phyloP scores from a whole-genome alignment of 2,888 invertebrate species.

The Entomobrya multifasciata region DNA sequence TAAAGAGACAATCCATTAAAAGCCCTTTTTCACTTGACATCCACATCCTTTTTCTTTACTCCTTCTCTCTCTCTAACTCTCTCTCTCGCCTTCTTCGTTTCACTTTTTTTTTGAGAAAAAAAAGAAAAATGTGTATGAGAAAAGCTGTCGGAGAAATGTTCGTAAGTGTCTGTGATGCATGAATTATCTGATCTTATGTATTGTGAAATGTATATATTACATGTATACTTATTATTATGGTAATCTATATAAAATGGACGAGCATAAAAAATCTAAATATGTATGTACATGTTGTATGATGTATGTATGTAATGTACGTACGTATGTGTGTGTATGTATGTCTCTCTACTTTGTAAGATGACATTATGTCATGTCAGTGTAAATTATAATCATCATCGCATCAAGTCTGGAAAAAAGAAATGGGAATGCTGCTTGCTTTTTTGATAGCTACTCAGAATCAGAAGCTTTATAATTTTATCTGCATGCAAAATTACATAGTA shows the following conservation, averaged over 20 bases:
- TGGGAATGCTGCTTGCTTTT: too few relatives aligned
- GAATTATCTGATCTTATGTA: not conserved
- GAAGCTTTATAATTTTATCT: too few relatives aligned
- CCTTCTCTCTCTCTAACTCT: not conserved
- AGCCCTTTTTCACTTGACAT: not conserved
- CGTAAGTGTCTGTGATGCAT: constrained; percentile 69
- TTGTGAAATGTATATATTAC: not conserved
- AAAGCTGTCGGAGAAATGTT: constrained; percentile 68
- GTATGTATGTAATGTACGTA: not conserved
- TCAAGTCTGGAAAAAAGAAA: too few relatives aligned
- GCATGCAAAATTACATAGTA: too few relatives aligned
- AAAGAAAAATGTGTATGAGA: constrained; percentile 28
- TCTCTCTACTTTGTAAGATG: too few relatives aligned
- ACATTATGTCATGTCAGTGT: too few relatives aligned
- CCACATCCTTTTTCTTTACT: not conserved
- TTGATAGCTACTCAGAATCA: too few relatives aligned
- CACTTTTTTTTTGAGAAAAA: constrained; percentile 8
- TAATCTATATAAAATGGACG: not conserved
- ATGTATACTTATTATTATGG: constrained; percentile 14
- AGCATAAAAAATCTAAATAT: not conserved
- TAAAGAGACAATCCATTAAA: too few relatives aligned
- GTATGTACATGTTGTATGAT: not conserved
- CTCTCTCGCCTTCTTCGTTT: not conserved
- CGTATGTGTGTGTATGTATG: not conserved
- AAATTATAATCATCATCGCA: too few relatives aligned